These are phyloP conservation scores for Glyptemys insculpta DNA, from an alignment of 2,797 vertebrate species.

Conservation along the genomic window DNA sequence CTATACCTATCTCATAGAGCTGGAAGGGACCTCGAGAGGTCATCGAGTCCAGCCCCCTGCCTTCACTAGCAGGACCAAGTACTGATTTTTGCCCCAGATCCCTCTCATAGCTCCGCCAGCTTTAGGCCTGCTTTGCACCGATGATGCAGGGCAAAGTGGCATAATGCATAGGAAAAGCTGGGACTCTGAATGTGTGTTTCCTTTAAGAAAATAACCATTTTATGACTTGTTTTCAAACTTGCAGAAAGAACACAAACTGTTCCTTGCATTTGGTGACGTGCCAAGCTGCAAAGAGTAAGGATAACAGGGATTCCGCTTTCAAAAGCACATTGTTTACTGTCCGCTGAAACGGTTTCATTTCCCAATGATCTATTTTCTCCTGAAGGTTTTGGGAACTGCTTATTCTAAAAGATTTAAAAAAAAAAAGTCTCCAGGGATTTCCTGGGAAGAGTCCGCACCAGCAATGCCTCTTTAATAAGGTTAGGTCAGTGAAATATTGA, in stretches of 20 bases:
- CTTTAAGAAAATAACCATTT: neutral
- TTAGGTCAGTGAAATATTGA: neutral
- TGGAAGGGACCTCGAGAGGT: too few species aligned
- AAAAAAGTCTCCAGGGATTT: neutral
- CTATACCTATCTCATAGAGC: too few species aligned
- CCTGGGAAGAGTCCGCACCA: neutral
- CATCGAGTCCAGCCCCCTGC: too few species aligned
- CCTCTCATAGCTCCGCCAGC: too few species aligned
- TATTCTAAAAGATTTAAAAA: neutral
- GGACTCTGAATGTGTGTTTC: neutral
- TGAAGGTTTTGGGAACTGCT: neutral
- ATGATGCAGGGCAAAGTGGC: neutral
- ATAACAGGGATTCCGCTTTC: neutral
- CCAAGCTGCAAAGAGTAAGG: neutral
- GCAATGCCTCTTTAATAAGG: neutral
- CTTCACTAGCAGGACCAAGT: too few species aligned
- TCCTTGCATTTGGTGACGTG: neutral
- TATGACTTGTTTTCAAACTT: neutral
- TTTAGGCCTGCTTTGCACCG: neutral
- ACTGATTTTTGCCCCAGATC: too few species aligned
- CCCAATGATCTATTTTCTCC: neutral
- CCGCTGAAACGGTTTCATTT: neutral
- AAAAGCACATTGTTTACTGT: neutral
- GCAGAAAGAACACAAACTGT: neutral
- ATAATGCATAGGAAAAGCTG: neutral